Conservation (phyloP, 2,113 vertebrate genomes). For the Murina feae region DNA sequence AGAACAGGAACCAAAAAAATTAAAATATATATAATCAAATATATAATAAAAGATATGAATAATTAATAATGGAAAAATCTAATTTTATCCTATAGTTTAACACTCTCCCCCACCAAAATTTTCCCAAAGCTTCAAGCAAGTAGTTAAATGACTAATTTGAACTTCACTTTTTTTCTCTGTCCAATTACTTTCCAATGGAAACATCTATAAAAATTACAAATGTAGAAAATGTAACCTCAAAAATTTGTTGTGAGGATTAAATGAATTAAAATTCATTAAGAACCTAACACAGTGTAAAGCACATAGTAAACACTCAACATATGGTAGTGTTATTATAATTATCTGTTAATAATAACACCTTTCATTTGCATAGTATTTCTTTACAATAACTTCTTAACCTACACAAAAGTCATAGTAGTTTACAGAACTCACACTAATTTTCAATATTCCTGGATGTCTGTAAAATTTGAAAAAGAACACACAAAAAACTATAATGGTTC, state of each 20-base stretch:
- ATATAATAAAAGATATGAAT: neutral
- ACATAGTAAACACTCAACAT: neutral
- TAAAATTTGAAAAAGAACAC: neutral
- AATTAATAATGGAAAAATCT: slow-evolving; percentile 6
- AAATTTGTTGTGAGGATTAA: neutral
- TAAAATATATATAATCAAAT: neutral
- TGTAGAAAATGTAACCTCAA: neutral
- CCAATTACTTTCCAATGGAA: neutral
- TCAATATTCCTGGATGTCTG: neutral
- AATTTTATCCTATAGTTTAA: slow-evolving; percentile 28
- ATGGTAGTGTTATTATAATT: neutral
- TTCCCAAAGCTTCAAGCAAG: slow-evolving; percentile 25
- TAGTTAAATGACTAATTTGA: neutral
- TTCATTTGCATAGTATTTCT: slow-evolving; percentile 12
- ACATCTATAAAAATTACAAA: slow-evolving; percentile 23
- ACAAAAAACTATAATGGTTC: slow-evolving; percentile 1
- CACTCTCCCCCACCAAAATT: neutral
- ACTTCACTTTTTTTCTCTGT: neutral
- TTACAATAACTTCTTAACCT: slow-evolving; percentile 6
- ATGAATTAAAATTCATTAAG: slow-evolving; percentile 1
- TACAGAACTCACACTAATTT: slow-evolving; percentile 7
- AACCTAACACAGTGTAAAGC: neutral
- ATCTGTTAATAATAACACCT: neutral
- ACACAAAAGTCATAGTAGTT: slow-evolving; percentile 8
- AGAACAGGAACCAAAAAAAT: neutral